Base-by-base conservation (phyloP, 2,797 vertebrate genomes). In the Muraenolepis orangiensis region DNA sequence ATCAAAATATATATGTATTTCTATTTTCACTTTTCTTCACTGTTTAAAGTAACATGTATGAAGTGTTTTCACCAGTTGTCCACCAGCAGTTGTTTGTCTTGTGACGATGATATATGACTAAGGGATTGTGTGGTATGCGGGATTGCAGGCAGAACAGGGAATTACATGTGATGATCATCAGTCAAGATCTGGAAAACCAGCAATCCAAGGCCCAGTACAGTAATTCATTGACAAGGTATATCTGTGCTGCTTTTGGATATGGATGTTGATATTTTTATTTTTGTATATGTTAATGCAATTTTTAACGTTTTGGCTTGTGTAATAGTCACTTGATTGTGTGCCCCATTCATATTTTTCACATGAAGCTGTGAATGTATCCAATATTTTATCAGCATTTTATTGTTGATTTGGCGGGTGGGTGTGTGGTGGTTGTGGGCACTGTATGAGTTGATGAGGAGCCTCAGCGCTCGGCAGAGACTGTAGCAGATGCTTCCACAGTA, bases 401-500 rank as follows among this genome's bases (percentile, higher is more conserved):
- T 46, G 16, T 16, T 18, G 42, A 20, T 51, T 20, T 18, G 26
- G 2, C 16, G 61, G 61, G 61, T 28, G 61, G 16, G 2, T 38
- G 40, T 42, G 40, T 42, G n/a, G n/a, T n/a, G 40, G 40, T 14
- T 42, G 40, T 42, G 57, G 57, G 57, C 18, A 1, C 57, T 1
- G 1, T n/a, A 13, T 28, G 31, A 40, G 38, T 11, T 40, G 18
- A 66, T 32, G 66, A 36, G 12, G 32, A 30, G 57, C 13, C 61
- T 76, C n/a, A 6, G 76, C 23, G 36, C 29, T 69, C 67, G 40
- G 29, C 14, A 3, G n/a, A 38, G 71, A 64, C 57, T 68, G 51
- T 76, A 72, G 42, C 79, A 86, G 84, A 80, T 71, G 79, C 66
- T 78, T 40, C 70, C 57, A 20, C 11, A 29, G 36, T 72, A 76